Conservation (phyloP, 2,797 vertebrate genomes). For the Stomatorhinus walkeri region DNA sequence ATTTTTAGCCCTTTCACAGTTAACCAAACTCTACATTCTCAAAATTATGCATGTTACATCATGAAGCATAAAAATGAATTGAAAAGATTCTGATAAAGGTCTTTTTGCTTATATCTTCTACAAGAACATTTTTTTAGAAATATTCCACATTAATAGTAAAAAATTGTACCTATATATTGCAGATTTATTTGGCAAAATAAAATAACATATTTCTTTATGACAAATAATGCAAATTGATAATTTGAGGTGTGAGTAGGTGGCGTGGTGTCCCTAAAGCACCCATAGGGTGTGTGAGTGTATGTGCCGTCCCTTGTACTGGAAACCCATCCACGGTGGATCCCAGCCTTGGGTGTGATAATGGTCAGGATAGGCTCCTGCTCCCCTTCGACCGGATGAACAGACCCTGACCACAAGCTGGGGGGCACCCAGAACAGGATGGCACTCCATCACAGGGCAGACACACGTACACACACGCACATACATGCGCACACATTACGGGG, state of each 20-base stretch:
- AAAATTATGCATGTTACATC: background rate
- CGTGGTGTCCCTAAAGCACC: background rate
- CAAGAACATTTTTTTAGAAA: background rate
- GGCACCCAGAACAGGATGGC: background rate
- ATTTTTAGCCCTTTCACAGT: background rate
- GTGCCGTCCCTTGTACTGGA: background rate
- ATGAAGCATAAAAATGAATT: background rate
- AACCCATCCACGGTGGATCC: background rate
- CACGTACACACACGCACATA: background rate
- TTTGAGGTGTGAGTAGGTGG: background rate
- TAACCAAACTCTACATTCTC: background rate
- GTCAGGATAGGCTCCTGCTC: background rate
- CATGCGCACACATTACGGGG: background rate
- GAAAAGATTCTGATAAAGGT: background rate
- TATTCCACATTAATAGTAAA: background rate
- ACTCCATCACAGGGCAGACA: background rate
- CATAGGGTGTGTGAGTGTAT: background rate
- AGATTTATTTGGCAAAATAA: background rate
- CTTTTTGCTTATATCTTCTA: background rate
- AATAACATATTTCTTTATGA: background rate
- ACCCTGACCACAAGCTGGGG: background rate
- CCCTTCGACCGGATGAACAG: background rate
- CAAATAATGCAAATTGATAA: background rate
- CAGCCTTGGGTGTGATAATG: background rate
- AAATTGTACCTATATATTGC: background rate